Conservation (phyloP, 2,797 vertebrate species). For the Falco berigora region DNA sequence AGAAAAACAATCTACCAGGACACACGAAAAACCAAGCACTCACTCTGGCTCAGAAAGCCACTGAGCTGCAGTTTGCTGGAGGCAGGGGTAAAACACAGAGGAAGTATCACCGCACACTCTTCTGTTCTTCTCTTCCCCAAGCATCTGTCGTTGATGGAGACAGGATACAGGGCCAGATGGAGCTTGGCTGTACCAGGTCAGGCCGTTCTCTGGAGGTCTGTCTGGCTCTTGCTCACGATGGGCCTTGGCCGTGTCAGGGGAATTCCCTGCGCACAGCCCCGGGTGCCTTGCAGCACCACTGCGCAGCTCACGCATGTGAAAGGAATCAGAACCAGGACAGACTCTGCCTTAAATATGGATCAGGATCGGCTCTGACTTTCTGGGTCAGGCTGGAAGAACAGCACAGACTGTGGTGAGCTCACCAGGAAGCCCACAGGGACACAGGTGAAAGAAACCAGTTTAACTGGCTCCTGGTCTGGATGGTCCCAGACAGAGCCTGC, state of each 20-base stretch:
- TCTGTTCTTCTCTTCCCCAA: background rate
- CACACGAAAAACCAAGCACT: background rate
- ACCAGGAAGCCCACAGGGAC: background rate
- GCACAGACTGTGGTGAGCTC: background rate
- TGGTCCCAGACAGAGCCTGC: background rate
- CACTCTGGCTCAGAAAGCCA: background rate
- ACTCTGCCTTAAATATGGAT: background rate
- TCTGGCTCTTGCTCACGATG: background rate
- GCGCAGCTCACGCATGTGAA: background rate
- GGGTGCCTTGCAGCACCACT: background rate
- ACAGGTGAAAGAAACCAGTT: background rate
- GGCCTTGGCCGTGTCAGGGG: rapidly evolving
- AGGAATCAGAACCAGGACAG: slow-evolving; percentile 25
- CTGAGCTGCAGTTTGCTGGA: background rate
- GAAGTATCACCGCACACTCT: background rate
- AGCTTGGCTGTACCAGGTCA: background rate
- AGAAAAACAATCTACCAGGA: background rate
- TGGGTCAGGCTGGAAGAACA: slow-evolving; percentile 24
- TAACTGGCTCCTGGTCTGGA: background rate
- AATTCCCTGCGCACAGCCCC: background rate
- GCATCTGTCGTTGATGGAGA: background rate
- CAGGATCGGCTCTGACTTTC: background rate
- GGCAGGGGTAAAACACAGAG: background rate
- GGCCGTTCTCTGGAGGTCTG: background rate
- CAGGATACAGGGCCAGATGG: background rate